Base-by-base conservation (phyloP, 2,888 invertebrate genomes). In the Aphrophora alni region DNA sequence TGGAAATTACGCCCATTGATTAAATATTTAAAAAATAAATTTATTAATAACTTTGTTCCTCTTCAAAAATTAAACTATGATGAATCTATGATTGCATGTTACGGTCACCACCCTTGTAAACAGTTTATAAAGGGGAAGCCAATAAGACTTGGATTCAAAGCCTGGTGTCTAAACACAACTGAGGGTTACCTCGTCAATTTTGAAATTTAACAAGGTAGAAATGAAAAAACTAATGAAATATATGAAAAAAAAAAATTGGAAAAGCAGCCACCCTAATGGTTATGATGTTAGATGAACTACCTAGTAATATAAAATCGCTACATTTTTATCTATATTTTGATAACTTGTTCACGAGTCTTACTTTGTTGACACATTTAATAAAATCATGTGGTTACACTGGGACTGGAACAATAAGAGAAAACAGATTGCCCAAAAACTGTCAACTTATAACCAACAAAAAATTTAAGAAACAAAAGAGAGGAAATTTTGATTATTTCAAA, bases 131-230 rank as follows among this genome's bases (percentile, higher is more conserved):
- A 33, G 33, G 33, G 33, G 33, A 33, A 33, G 33, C 33, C 33
- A 33, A 33, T 33, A 33, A 33, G 33, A 33, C 8, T 33, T 33
- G 33, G 33, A 33, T 33, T 5, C 33, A 33, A 33, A 33, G 83
- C 82, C 27, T 85, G 86, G 85, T 84, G 84, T 17, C 77, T 86
- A 59, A 83, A 84, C 80, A 84, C 83, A 10, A 78, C 82, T 17
- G 51, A 44, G 25, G 85, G 85, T n/a, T 80, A 82, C 27, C 68
- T 85, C 69, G 78, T 85, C 7, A 83, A 85, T 73, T 86, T 85
- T 82, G 85, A 86, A 77, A 51, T 82, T 44, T 86, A 86, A 77
- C 85, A 86, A 79, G 86, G 86, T 10, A 85, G 83, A 74, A 84
- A 83, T 82, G 82, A 82, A 26, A 21, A 70, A 33, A 17, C 28